Conservation (phyloP, 2,797 vertebrate species). For the Gymnoscopelus microlampas region DNA sequence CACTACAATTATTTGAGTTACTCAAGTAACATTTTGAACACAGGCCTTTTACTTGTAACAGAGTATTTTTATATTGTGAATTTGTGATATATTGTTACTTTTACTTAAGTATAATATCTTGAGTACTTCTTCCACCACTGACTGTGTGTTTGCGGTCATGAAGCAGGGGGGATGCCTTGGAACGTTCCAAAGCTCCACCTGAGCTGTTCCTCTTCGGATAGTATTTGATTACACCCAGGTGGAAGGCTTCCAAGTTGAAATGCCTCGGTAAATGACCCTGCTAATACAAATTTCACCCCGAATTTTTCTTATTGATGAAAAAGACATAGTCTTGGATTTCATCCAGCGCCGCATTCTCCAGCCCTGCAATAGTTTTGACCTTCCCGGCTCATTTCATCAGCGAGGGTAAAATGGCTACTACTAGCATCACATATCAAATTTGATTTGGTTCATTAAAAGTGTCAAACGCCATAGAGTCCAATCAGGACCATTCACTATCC, state of each 20-base stretch:
- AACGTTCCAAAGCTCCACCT: background rate
- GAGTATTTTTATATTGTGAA: no score
- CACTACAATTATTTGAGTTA: no score
- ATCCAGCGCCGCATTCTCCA: slow-evolving; percentile 41
- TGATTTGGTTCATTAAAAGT: slow-evolving; percentile 64
- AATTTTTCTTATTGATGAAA: slow-evolving; percentile 15
- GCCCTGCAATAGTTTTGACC: slow-evolving; percentile 50
- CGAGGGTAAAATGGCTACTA: slow-evolving; percentile 45
- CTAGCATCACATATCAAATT: slow-evolving; percentile 40
- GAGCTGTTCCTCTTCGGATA: background rate
- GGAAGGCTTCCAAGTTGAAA: background rate
- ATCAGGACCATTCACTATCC: slow-evolving; percentile 53
- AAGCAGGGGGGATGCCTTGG: background rate
- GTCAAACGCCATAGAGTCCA: slow-evolving; percentile 51
- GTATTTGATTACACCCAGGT: slow-evolving; percentile 8
- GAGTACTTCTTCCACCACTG: no score
- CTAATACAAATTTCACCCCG: slow-evolving; percentile 21
- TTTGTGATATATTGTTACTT: no score
- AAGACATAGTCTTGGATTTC: slow-evolving; percentile 25
- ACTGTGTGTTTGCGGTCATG: no score
- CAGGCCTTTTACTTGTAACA: no score
- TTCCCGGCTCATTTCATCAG: slow-evolving; percentile 48
- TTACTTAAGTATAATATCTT: no score
- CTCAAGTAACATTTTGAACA: no score
- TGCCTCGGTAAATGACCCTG: slow-evolving; percentile 14